These are phyloP conservation scores for Erynnis tages DNA, from an alignment of 2,888 invertebrate genomes.

Conservation along the genomic window DNA sequence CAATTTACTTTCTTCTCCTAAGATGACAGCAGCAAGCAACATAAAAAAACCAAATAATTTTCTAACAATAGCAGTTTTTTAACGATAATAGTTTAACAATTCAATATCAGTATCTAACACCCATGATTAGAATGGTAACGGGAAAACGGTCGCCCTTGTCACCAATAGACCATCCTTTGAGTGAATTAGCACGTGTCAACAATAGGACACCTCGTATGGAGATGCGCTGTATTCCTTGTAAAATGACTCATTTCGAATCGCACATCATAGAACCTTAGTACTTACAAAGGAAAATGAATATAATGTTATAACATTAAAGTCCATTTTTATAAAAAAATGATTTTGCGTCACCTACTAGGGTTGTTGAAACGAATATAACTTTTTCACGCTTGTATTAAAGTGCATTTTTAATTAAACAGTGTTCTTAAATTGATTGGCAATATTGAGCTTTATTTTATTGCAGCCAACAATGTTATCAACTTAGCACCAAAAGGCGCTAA, in stretches of 20 bases:
- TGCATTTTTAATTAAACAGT: neutral
- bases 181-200: constrained; percentile 20
- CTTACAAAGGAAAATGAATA: neutral
- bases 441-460: constrained; percentile 1
- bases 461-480: neutral
- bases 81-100: too few relatives aligned
- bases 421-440: neutral
- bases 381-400: neutral
- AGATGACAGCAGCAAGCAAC: too few relatives aligned
- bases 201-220: constrained; percentile 17
- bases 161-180: neutral
- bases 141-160: constrained; percentile 16
- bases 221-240: constrained; percentile 14
- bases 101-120: too few relatives aligned
- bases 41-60: too few relatives aligned
- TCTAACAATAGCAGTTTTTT: too few relatives aligned
- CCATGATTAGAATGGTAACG: neutral
- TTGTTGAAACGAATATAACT: too few relatives aligned
- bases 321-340: neutral
- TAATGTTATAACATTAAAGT: neutral
- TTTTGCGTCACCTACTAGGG: too few relatives aligned
- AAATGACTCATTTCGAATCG: constrained; percentile 20
- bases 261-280: neutral
- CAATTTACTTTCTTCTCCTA: too few relatives aligned
- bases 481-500: neutral